Evolutionary conservation across 2,113 vertebrate genomes (phyloP), one percentile per base, ranked within the genome.

Genomic region (Rhea pennata): DNA sequence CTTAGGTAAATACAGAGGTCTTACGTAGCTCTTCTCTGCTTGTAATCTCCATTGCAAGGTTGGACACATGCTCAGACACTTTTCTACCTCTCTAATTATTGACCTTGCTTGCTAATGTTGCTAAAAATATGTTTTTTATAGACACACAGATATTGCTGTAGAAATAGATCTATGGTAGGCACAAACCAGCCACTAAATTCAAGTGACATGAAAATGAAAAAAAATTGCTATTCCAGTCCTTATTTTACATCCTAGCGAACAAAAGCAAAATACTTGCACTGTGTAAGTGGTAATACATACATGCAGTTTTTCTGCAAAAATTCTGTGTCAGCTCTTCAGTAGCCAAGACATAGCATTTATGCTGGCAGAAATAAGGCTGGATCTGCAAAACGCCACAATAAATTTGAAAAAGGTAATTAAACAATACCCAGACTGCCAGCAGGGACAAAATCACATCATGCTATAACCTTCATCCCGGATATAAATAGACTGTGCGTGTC

Each of bases 371-470:
- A 26, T 50, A 70, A 33, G 22, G 46, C 95, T 91, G 87, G 61
- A 81, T 87, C 91, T 72, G 84, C 95, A 95, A 87, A 81, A 92
- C 87, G 44, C 4, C 6, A 46, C 80, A 72, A 82, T 95, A 92
- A 91, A 95, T 92, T 78, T 91, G 39, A n/a, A 78, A 78, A 92
- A 93, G 58, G 33, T 87, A 92, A 93, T 95, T 89, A 87, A 82
- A 54, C 58, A 76, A 61, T 69, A 46, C 24, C 42, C 53, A 89
- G n/a, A 23, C 62, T 87, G 91, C 77, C 81, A 94, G 74, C 61
- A 65, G 22, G 15, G 65, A 27, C 80, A 88, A 42, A 81, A 92
- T 88, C 62, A 78, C 8, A 0, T 87, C 87, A 67, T 69, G 39
- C 81, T 61, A 8, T 88, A 87, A 77, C 80, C 80, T 51, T n/a